Evolutionary conservation across 2,888 invertebrate species (phyloP), one percentile per base, ranked within the genome.

Genomic region (Aplocera efformata): DNA sequence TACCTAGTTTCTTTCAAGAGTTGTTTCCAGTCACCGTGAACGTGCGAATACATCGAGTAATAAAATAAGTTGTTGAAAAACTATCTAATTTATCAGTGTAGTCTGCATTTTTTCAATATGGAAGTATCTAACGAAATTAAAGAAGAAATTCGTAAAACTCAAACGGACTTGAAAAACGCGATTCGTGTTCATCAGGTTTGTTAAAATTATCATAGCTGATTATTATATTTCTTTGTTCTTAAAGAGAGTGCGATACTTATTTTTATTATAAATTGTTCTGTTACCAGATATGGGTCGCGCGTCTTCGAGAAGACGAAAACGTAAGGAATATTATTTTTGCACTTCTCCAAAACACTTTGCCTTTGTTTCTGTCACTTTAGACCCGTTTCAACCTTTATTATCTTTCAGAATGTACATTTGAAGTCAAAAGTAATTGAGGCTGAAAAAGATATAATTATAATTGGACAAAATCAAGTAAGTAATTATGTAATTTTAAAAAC

Each of bases 181-280:
- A 91, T 91, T 63, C 84, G 90, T 63, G 81, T 90, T 72, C 91
- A 91, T 81, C 91, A 91, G 90, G 91, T 91, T 72, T 77, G 76
- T 71, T 43, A 17, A 13, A 42, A 37, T 29, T 8, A 13, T 2
- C 5, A 32, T 11, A 31, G 17, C 28, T 32, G 6, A 9, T 5
- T 3, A 21, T 7, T 30, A 32, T 10, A 7, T 7, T 34, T 8
- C 13, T 29, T 11, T 7, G 11, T 28, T 4, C 5, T 7, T 7
- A 31, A 10, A 10, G 6, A 10, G 10, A n/a, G 5, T 17, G 3
- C 13, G 13, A 17, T 17, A 17, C 13, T 20, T 7, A 10, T 21
- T 10, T 13, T 30, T 10, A 25, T 25, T 30, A 8, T 21, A 27
- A 27, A 11, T 26, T 56, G 49, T 46, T 43, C 48, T 48, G 41